Evolutionary conservation across 2,113 vertebrate species (phyloP).

Genomic region (Oreochromis niloticus): DNA sequence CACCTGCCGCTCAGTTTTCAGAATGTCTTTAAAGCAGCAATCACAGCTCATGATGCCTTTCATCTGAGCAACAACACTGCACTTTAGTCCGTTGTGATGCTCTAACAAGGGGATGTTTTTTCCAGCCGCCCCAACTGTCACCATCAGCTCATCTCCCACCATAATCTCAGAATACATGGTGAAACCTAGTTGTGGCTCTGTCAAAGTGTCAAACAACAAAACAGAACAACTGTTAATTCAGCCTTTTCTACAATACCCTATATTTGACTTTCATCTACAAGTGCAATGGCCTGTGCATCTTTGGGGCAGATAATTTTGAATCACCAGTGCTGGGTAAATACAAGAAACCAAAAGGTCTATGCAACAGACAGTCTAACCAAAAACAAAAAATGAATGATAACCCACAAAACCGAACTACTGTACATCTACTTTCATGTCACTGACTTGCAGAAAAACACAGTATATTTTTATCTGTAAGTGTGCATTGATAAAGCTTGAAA

Average conservation of each 20-base stretch:
- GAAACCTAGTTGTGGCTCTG: not conserved
- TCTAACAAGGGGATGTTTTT: not conserved
- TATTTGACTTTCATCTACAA: not conserved
- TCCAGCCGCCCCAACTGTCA: not conserved
- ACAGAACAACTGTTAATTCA: not conserved
- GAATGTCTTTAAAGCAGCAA: not conserved
- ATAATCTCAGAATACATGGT: not conserved
- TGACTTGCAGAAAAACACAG: not conserved
- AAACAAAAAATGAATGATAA: not conserved
- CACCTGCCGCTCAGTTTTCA: not conserved
- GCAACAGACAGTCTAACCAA: not conserved
- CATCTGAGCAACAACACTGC: not conserved
- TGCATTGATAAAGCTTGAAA: not conserved
- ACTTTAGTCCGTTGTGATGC: not conserved
- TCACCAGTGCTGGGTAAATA: not conserved
- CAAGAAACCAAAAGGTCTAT: not conserved
- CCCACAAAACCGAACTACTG: not conserved
- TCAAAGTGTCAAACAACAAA: not conserved
- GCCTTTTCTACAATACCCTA: not conserved
- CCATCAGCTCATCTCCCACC: not conserved
- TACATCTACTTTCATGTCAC: not conserved
- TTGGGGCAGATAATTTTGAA: not conserved
- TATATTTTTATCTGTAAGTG: not conserved
- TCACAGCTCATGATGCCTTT: not conserved
- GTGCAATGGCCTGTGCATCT: not conserved